Base-by-base conservation (phyloP, 2,888 invertebrate species). In the Metacarcinus magister region DNA sequence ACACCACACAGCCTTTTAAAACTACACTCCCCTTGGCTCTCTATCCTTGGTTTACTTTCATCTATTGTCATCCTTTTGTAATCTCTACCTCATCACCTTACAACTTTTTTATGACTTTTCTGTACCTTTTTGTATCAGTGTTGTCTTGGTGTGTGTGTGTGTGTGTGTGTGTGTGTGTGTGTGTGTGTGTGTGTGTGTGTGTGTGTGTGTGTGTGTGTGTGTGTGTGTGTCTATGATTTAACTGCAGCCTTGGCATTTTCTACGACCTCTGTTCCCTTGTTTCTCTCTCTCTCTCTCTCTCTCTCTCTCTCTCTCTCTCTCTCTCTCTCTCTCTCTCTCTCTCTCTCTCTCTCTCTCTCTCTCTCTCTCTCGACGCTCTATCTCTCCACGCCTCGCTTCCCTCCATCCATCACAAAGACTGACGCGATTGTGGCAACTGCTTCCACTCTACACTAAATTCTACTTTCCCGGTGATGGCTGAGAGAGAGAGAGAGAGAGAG, bases 331-430 rank as follows among this genome's bases (percentile, higher is more conserved):
- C 48, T 91, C 48, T 91, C 48, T 91, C 46, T 91, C 48, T 91
- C 48, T 91, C 91, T 91, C 48, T 91, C 48, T 91, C 48, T 91
- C 48, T 91, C 48, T 91, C 44, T 28, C 91, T 48, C 48, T n/a
- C 46, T 48, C 46, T 48, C 28, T 28, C 46, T 91, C 91, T 46
- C 48, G 91, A 0, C 48, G 91, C 5, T 91, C 48, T 44, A n/a
- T 91, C 48, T 44, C 44, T 91, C 10, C 44, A 48, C 44, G 48
- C 48, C 46, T 91, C 91, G 23, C 91, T 48, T 91, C 46, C 91
- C 91, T 91, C 91, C 91, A 91, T 44, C 46, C 91, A 91, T 91
- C 48, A 48, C 46, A 91, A 46, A 46, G 91, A 91, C 91, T 91
- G 44, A 48, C 91, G 23, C 46, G 46, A 48, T 91, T 48, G 46